Percentiles rank a stretch among this genome's conserved stretches.
Conservation (phyloP, 92 coral and sea anemone genomes). For the Porites divaricata region DNA sequence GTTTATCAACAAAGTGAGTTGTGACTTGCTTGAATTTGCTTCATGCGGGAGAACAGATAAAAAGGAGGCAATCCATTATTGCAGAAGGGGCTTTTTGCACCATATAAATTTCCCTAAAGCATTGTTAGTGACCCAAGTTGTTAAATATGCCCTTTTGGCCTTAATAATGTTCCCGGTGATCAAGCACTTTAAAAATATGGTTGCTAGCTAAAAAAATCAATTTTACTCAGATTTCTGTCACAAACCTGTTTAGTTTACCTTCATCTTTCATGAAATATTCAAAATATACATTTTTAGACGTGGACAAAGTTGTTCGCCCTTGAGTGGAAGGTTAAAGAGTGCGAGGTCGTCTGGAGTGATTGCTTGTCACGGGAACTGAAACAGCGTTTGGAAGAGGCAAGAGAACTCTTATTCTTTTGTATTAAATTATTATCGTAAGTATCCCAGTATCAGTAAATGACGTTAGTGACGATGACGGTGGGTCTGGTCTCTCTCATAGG, state of each 20-base stretch:
- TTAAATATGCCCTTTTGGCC: background rate
- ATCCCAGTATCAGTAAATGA: background rate
- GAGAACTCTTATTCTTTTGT: background rate
- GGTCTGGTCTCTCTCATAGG: too few relatives aligned
- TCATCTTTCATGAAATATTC: background rate
- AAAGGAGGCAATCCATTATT: too few relatives aligned
- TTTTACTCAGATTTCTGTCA: background rate
- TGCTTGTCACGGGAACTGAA: conserved; percentile 20
- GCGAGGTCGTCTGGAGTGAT: conserved; percentile 38
- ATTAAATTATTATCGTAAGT: background rate
- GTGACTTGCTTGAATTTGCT: too few relatives aligned
- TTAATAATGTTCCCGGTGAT: background rate
- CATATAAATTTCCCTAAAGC: background rate
- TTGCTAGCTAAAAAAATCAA: too few relatives aligned
- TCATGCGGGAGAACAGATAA: too few relatives aligned
- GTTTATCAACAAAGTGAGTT: too few relatives aligned
- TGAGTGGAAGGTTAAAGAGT: conserved; percentile 19
- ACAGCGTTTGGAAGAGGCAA: conserved; percentile 45
- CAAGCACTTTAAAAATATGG: too few relatives aligned
- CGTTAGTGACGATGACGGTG: background rate
- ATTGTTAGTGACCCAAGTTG: background rate
- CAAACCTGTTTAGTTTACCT: background rate
- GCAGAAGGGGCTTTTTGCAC: background rate
- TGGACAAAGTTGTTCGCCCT: conserved; percentile 44
- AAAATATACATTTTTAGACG: conserved; percentile 8